Base-by-base conservation (phyloP, 2,888 invertebrate genomes). In the Rugalucina vietnamica region DNA sequence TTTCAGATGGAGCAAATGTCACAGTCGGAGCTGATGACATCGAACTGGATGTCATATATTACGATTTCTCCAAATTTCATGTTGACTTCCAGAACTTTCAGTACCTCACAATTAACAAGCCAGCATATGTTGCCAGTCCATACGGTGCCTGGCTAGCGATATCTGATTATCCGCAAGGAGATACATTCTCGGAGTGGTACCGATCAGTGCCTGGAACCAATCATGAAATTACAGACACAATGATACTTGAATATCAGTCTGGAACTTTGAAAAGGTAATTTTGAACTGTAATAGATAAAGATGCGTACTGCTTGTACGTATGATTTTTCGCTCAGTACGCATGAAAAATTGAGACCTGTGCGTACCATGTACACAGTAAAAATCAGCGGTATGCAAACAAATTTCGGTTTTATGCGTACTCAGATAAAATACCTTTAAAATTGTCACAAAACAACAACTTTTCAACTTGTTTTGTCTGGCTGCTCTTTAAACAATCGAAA, bases 131-230 rank as follows among this genome's bases (percentile, higher is more conserved):
- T 8, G 84, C 89, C 39, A 91, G 91, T 82, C 90, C 89, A 0
- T 91, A 89, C 74, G 91, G 90, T 1, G 85, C 88, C 29, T 91
- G 91, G 91, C 89, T 91, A 8, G 76, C 87, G 54, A 74, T 79
- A 21, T 90, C 91, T 3, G 36, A 49, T 43, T 88, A 80, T 10
- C 92, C 92, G 0, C 86, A 84, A 3, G 32, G 87, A 1, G 92
- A 92, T 76, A 86, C 90, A 12, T 92, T 92, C 80, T 91, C 91
- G 18, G 88, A 89, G 21, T 93, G 92, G 92, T 93, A 87, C 80
- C 69, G 85, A 32, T 24, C 43, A 29, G 78, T 77, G 21, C 54
- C 72, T 2, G 54, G 54, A 4, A 43, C 37, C 10, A 85, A 85
- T 34, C 18, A 54, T 37, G 85, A 78, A 50, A 70, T 82, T n/a